Evolutionary conservation across 2,888 invertebrate species (phyloP), one percentile per base, ranked within the genome.

Genomic region (Apamea epomidion): DNA sequence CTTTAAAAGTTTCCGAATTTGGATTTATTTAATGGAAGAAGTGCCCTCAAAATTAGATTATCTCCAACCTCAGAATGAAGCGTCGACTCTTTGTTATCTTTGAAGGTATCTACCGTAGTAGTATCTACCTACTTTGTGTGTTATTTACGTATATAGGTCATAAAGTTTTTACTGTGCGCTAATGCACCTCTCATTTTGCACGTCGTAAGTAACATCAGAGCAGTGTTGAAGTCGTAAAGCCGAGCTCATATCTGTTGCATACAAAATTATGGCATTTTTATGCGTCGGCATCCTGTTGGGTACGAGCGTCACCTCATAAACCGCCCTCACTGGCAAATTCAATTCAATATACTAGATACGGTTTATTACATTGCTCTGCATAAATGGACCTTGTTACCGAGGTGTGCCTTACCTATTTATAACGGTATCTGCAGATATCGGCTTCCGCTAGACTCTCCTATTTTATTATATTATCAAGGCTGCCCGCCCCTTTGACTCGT

Each of bases 191-290:
- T 83, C 80, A 87, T 87, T 89, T 84, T 73, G 77, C 79, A 86
- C 87, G 76, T 86, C 75, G 72, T 78, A 81, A 86, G 80, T 90
- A 89, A 88, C 87, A 80, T 76, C 84, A 80, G 88, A 84, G 78
- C 82, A 78, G 79, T 80, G 78, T 32, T 68, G 71, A 76, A 80
- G 90, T 90, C 92, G 90, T 93, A 93, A 94, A 95, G 89, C 86
- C 83, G 71, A 83, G 86, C 87, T 91, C 92, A 93, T 95, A 94
- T 94, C 93, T 94, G 94, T 94, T 95, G 95, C 94, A 94, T 95
- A 93, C 92, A 90, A 92, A 94, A 94, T 95, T 94, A 95, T 91
- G 89, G 92, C 94, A 94, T 93, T 95, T 96, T 96, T 96, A 96
- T 93, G 93, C 89, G 90, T 91, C 90, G 89, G 91, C 92, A 92